phyloP scores from a whole-genome alignment of 2,888 invertebrate genomes.

The Corbicula japonica region DNA sequence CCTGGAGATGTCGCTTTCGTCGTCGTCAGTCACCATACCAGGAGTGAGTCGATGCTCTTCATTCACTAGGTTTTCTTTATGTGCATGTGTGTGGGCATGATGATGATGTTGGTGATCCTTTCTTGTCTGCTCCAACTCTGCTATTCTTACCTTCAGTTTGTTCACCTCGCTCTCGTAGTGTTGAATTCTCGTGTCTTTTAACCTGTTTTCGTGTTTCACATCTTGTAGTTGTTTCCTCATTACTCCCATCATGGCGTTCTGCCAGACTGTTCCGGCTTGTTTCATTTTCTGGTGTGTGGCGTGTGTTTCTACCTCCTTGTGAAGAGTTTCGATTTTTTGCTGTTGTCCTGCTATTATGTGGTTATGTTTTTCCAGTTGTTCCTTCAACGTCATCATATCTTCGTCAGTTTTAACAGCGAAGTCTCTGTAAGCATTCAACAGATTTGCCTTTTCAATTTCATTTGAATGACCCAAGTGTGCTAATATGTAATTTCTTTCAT shows the following conservation, averaged over 20 bases:
- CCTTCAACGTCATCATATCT: slow-evolving; percentile 66
- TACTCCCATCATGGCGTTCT: slow-evolving; percentile 76
- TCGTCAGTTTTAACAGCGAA: slow-evolving; percentile 74
- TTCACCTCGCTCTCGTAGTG: slow-evolving; percentile 69
- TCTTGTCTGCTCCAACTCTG: slow-evolving; percentile 63
- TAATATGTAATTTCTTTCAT: slow-evolving; percentile 77
- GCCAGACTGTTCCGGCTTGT: slow-evolving; percentile 74
- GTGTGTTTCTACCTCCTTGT: slow-evolving; percentile 53
- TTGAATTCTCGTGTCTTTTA: slow-evolving; percentile 73
- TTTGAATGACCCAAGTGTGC: slow-evolving; percentile 73
- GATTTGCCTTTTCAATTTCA: slow-evolving; percentile 52
- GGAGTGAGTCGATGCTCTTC: slow-evolving; percentile 1
- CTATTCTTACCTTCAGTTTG: slow-evolving; percentile 66
- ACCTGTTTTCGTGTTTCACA: slow-evolving; percentile 69
- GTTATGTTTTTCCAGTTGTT: slow-evolving; percentile 66
- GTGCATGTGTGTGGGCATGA: slow-evolving; percentile 12
- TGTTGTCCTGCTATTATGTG: slow-evolving; percentile 62
- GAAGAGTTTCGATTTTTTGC: slow-evolving; percentile 58
- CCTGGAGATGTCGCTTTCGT: slow-evolving; percentile 18
- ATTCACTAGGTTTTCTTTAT: slow-evolving; percentile 14
- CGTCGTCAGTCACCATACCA: slow-evolving; percentile 5
- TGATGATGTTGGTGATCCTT: slow-evolving; percentile 6
- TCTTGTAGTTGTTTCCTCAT: slow-evolving; percentile 79
- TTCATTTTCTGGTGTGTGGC: slow-evolving; percentile 52
- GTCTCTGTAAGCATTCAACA: slow-evolving; percentile 75